Evolutionary conservation across 2,888 invertebrate genomes (phyloP), one percentile per base, ranked within the genome.

Genomic region (Eilema griseolum): DNA sequence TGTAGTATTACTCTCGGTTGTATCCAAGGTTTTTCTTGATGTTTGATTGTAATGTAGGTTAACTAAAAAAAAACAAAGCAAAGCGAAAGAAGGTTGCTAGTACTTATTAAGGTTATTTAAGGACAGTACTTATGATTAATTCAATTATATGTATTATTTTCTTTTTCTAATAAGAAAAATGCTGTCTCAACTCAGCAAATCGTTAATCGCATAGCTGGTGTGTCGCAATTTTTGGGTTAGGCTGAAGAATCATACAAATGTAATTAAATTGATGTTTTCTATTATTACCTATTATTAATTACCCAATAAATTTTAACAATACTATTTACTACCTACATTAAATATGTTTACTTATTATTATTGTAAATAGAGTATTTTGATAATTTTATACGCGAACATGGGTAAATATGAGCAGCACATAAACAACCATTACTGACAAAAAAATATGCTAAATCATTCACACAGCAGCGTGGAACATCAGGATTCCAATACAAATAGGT

Each of bases 371-470:
- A 8, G 8, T 57, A 26, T 41, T 46, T 60, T 52, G 59, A n/a
- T 26, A 62, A 65, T 52, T 7, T 63, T 28, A 26, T 28, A 52
- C 46, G 7, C 24, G 10, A 64, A 28, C n/a, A 52, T 46, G 61
- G 57, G 28, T 62, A 63, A 66, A 59, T 28, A 67, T 52, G 64
- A 46, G 4, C 24, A 66, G 28, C n/a, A 56, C 61, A 68, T 75
- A 80, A 74, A 82, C 70, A 76, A 28, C 67, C 31, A 61, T 41
- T 67, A 65, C 11, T 67, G 57, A 26, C 20, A 23, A 14, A 20
- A 31, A 71, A 85, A 88, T 76, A 78, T 88, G 89, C 89, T 89
- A 88, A 90, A 88, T 90, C 90, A 90, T 85, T 83, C 76, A 75
- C 59, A 73, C 69, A 57, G 61, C 56, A 56, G 28, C n/a, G 68